Conservation (phyloP, 2,113 vertebrate species). For the Esox niger region DNA sequence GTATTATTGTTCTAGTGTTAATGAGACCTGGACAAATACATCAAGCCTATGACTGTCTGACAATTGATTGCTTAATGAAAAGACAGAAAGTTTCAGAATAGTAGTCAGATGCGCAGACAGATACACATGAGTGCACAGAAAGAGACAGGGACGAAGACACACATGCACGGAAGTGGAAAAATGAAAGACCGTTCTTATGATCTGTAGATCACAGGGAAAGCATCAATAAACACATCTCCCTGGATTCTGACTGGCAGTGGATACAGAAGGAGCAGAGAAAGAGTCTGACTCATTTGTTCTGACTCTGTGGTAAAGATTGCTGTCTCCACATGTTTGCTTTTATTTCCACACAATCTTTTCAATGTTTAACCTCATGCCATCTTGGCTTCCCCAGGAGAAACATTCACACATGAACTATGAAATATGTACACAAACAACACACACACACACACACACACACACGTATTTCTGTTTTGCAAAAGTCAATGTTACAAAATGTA, state of each 20-base stretch:
- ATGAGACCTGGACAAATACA: conserved; percentile 28
- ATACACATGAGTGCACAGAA: neutral
- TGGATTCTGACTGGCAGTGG: conserved; percentile 12
- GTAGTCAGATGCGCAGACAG: neutral
- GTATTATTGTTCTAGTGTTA: neutral
- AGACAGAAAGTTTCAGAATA: conserved; percentile 9
- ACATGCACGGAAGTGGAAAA: neutral
- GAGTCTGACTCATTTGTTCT: conserved; percentile 31
- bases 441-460: neutral
- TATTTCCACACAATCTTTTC: conserved; percentile 5
- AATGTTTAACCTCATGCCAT: neutral
- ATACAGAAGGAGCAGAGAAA: conserved; percentile 16
- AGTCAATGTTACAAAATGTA: neutral
- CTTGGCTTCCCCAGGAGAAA: neutral
- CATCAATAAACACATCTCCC: conserved; percentile 15
- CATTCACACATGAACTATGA: no score
- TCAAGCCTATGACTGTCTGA: neutral
- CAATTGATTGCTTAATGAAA: neutral
- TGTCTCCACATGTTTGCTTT: conserved; percentile 3
- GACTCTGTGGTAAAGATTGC: conserved; percentile 10
- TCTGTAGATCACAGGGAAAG: conserved; percentile 9
- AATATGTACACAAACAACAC: no score
- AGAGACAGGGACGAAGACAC: no score
- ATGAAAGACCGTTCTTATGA: neutral
- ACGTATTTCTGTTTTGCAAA: neutral